A percentile compares a stretch with the other conserved stretches of the same genome.
phyloP scores from a whole-genome alignment of 1,140 invertebrate genomes.

The Magallana ariakensis region DNA sequence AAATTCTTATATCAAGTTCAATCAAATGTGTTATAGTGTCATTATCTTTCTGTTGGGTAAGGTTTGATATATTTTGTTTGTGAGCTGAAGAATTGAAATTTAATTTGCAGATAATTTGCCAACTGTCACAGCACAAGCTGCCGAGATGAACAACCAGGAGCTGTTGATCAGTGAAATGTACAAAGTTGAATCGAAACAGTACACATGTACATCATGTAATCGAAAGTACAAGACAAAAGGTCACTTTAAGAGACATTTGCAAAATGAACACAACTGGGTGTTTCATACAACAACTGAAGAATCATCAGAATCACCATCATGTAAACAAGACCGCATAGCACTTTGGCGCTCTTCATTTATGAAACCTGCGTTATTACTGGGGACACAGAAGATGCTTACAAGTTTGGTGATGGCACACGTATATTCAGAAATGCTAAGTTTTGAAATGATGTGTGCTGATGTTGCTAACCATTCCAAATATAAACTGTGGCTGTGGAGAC shows the following conservation, averaged over 20 bases:
- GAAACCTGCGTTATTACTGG: constrained; percentile 49
- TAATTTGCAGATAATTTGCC: background rate
- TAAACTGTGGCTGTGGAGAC: constrained; percentile 35
- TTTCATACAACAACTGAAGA: background rate
- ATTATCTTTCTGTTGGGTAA: no score
- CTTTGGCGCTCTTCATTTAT: constrained; percentile 48
- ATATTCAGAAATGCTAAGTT: constrained; percentile 40
- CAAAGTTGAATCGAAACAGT: background rate
- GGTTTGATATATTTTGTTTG: no score
- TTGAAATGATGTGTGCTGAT: constrained; percentile 33
- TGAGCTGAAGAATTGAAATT: no score
- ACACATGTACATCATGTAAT: constrained; percentile 32
- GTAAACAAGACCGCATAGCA: constrained; percentile 42
- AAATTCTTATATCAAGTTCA: no score
- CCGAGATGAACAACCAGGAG: constrained; percentile 17
- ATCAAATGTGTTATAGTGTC: no score
- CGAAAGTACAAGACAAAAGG: constrained; percentile 43
- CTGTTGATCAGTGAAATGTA: constrained; percentile 40
- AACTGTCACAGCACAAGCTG: background rate
- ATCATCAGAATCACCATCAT: background rate
- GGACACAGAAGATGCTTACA: constrained; percentile 51
- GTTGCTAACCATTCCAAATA: constrained; percentile 40
- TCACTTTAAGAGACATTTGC: constrained; percentile 25
- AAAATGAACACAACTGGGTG: constrained; percentile 32
- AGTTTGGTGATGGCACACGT: constrained; percentile 45